phyloP scores from a whole-genome alignment of 2,113 vertebrate genomes.

The Eidolon helvum region DNA sequence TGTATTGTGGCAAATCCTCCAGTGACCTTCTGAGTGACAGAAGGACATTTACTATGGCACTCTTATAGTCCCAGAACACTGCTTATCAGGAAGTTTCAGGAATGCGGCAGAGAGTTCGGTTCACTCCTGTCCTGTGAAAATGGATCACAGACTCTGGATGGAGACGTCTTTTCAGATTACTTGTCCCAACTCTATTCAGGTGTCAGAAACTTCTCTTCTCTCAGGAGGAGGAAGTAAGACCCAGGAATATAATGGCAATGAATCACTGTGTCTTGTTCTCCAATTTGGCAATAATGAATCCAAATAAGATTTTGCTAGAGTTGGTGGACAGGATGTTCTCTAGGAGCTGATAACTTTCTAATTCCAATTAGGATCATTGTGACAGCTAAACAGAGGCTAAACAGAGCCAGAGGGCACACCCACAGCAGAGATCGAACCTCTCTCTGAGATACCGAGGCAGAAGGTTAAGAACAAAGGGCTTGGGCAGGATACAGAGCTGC shows the following conservation, averaged over 20 bases:
- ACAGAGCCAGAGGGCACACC: neutral
- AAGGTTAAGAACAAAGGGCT: neutral
- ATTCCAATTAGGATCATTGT: slow-evolving; percentile 44
- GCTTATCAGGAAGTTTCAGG: neutral
- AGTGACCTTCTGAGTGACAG: neutral
- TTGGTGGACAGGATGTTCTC: slow-evolving; percentile 55
- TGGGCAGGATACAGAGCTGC: neutral
- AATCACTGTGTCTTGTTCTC: slow-evolving; percentile 55
- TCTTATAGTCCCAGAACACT: neutral
- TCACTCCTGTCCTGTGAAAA: neutral
- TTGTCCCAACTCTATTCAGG: neutral
- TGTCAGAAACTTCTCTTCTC: neutral
- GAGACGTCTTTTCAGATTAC: neutral
- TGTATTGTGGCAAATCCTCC: neutral
- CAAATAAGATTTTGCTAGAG: slow-evolving; percentile 59
- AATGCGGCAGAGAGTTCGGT: neutral
- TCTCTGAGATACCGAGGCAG: neutral
- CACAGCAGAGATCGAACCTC: neutral
- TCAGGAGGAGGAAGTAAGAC: neutral
- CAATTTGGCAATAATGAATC: slow-evolving; percentile 58
- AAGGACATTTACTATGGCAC: neutral
- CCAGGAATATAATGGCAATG: neutral
- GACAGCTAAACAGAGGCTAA: neutral
- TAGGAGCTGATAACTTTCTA: slow-evolving; percentile 42
- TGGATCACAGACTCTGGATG: neutral